Conservation (phyloP, 2,113 vertebrate genomes). For the Psilopogon haemacephalus region DNA sequence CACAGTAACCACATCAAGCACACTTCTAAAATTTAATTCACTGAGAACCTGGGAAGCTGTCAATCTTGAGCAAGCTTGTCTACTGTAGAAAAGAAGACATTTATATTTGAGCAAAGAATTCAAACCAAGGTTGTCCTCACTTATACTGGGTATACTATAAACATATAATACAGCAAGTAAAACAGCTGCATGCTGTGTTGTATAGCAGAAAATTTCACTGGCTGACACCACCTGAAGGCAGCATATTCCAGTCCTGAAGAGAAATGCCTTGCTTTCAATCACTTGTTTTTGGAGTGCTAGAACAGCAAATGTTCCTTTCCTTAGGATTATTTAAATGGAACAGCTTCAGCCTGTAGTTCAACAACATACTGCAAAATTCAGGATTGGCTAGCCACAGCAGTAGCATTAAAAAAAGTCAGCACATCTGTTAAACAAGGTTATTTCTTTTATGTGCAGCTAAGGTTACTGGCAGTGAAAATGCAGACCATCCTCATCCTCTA, state of each 20-base stretch:
- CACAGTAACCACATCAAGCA: accelerated
- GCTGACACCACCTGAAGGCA: neutral
- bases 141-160: neutral
- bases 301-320: neutral
- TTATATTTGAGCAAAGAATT: neutral
- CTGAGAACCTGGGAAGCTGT: neutral
- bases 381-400: neutral
- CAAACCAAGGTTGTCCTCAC: neutral
- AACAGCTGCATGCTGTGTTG: neutral
- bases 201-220: neutral
- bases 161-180: neutral
- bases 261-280: neutral
- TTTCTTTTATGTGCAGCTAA: neutral
- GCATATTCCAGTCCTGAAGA: neutral
- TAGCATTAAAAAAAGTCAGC: neutral
- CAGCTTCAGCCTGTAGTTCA: neutral
- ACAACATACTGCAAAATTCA: accelerated
- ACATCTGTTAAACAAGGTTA: neutral
- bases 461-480: neutral
- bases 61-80: neutral
- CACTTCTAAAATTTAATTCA: neutral
- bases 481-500: neutral
- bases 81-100: neutral
- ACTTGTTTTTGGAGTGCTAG: neutral
- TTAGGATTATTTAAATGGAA: neutral